These are phyloP conservation scores for Melanerpes formicivorus DNA, from an alignment of 2,113 vertebrate species.

Conservation along the genomic window DNA sequence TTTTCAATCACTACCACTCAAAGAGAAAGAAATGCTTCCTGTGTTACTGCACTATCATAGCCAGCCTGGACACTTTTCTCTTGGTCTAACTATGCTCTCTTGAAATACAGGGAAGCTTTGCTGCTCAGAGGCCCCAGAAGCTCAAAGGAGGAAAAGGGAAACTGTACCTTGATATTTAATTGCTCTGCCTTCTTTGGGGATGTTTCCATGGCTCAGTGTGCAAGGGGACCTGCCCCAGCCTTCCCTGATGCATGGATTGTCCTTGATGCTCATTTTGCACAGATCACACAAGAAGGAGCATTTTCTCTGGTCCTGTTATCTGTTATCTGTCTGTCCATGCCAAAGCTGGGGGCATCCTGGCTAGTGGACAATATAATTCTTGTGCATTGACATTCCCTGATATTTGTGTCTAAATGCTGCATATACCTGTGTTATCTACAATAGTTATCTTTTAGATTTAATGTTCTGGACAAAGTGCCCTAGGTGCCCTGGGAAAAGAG, in stretches of 20 bases:
- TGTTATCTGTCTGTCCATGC: neutral
- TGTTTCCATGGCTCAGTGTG: neutral
- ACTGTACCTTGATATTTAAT: neutral
- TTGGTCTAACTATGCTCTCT: neutral
- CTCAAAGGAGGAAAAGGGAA: neutral
- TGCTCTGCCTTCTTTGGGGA: neutral
- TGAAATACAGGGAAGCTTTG: neutral
- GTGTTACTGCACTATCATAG: rapidly evolving
- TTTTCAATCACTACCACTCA: neutral
- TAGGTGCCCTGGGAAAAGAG: constrained; percentile 15
- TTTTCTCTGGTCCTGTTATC: neutral
- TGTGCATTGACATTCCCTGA: neutral
- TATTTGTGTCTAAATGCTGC: neutral
- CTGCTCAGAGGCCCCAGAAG: neutral
- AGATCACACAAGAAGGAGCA: neutral
- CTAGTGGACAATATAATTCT: neutral
- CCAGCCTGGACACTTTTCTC: neutral
- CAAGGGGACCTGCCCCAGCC: neutral
- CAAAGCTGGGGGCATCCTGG: constrained; percentile 17
- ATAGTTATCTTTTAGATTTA: constrained; percentile 12
- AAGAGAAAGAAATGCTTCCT: neutral
- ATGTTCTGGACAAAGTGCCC: constrained; percentile 18
- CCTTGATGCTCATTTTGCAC: neutral
- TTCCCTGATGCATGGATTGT: neutral
- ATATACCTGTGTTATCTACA: neutral